phyloP scores from a whole-genome alignment of 2,113 vertebrate genomes.

The Onychostruthus taczanowskii region DNA sequence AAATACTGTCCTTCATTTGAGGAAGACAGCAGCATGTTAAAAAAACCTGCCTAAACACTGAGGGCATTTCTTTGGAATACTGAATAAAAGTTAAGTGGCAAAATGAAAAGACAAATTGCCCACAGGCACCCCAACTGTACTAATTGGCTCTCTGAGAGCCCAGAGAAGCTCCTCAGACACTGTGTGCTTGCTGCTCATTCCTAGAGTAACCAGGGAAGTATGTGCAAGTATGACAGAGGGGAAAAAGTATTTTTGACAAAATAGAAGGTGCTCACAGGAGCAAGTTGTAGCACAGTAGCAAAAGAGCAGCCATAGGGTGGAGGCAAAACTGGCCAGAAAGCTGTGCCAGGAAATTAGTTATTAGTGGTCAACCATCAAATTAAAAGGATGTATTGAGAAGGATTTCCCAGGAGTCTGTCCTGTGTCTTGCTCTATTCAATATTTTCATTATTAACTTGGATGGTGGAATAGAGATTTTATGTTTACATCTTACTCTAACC shows the following conservation, averaged over 20 bases:
- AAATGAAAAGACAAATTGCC: conserved; percentile 5
- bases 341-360: neutral
- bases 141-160: neutral
- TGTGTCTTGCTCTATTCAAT: neutral
- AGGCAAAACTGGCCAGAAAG: conserved; percentile 34
- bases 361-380: neutral
- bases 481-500: neutral
- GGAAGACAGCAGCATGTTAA: neutral
- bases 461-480: neutral
- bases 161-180: neutral
- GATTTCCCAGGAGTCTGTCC: neutral
- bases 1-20: neutral
- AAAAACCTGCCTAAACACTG: neutral
- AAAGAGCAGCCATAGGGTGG: neutral
- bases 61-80: neutral
- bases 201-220: neutral
- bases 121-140: neutral
- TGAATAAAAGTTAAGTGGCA: neutral
- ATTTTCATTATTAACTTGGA: conserved; percentile 5
- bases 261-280: conserved; percentile 13
- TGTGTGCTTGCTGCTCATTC: neutral
- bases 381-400: neutral
- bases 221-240: accelerated
- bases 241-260: neutral
- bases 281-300: neutral